Conservation (phyloP, 2,113 vertebrate genomes). For the Psophia crepitans region DNA sequence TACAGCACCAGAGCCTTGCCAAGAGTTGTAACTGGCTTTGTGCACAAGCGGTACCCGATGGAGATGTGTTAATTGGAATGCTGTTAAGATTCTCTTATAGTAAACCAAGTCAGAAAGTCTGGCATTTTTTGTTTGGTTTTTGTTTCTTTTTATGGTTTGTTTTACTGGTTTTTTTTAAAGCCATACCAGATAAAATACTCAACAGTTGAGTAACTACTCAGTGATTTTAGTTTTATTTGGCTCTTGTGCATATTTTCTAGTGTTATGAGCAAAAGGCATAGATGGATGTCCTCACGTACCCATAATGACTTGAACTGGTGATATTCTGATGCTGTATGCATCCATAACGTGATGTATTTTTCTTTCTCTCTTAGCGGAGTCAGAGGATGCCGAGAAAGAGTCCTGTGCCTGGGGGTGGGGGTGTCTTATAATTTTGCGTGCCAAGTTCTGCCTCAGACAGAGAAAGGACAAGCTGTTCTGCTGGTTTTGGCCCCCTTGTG, state of each 20-base stretch:
- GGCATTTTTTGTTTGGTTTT: neutral
- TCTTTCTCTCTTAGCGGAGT: neutral
- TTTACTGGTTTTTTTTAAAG: neutral
- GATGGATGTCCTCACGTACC: neutral
- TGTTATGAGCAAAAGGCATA: neutral
- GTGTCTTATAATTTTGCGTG: neutral
- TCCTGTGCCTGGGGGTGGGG: neutral
- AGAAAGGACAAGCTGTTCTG: neutral
- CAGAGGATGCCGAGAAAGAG: neutral
- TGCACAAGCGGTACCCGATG: neutral
- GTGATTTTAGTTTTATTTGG: neutral
- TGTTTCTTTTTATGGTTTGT: no score
- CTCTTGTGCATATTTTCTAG: neutral
- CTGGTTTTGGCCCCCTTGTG: neutral
- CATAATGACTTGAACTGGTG: neutral
- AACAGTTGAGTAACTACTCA: neutral
- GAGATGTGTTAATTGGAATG: neutral
- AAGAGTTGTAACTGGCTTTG: neutral
- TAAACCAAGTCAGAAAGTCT: neutral
- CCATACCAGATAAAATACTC: neutral
- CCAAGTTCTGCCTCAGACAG: neutral
- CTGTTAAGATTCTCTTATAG: neutral
- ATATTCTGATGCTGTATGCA: neutral
- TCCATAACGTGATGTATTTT: neutral
- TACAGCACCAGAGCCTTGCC: neutral